A percentile compares a stretch with the other conserved stretches of the same genome.
Evolutionary conservation across 2,797 vertebrate species (phyloP).

Genomic region (Mus minutoides): DNA sequence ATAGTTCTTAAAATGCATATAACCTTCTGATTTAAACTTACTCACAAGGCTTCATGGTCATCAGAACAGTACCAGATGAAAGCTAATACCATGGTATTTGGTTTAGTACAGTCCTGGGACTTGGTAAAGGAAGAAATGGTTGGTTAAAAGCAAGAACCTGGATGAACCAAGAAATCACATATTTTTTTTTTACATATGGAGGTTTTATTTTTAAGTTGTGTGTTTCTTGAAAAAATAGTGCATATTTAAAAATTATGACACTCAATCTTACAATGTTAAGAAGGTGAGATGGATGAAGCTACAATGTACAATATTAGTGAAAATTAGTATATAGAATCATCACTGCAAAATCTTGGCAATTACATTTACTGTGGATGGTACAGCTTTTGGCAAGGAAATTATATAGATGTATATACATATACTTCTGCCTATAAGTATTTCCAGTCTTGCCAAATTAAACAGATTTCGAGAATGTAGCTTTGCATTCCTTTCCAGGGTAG

Average conservation of each 20-base stretch:
- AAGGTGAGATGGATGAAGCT: background rate
- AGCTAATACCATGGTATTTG: background rate
- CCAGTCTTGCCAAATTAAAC: background rate
- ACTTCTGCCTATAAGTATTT: background rate
- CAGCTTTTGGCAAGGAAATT: background rate
- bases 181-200: background rate
- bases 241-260: background rate
- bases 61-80: background rate
- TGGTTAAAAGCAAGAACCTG: background rate
- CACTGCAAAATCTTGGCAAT: background rate
- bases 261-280: background rate
- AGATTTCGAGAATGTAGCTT: background rate
- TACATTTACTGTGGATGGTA: background rate
- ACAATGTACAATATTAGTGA: background rate
- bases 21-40: background rate
- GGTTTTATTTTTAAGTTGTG: background rate
- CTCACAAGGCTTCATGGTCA: background rate
- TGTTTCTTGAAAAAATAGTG: background rate
- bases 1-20: conserved; percentile 3
- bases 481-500: background rate
- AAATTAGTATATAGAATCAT: background rate
- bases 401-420: too few species aligned
- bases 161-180: background rate
- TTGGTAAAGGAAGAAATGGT: background rate
- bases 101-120: background rate